phyloP scores from a whole-genome alignment of 2,113 vertebrate genomes.

The Protobothrops flavoviridis region DNA sequence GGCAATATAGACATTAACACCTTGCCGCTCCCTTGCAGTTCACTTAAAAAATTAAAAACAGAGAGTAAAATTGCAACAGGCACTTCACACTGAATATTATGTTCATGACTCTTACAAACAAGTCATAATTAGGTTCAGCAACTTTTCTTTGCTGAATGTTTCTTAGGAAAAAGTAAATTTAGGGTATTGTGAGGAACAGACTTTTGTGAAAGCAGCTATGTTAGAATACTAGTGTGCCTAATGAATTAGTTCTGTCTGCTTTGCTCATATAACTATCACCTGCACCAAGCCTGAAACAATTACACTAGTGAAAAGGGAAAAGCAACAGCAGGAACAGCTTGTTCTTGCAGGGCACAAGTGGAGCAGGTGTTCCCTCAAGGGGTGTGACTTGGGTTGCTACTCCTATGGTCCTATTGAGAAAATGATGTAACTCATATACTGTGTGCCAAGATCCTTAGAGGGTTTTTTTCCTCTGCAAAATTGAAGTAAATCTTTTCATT shows the following conservation, averaged over 20 bases:
- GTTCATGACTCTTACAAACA: not conserved
- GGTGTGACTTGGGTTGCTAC: not conserved
- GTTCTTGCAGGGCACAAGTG: not conserved
- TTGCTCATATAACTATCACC: not conserved
- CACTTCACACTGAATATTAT: not conserved
- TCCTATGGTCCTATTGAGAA: not conserved
- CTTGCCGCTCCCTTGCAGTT: not conserved
- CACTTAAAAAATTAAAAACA: not conserved
- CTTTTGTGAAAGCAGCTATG: not conserved
- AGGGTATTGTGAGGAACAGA: not conserved
- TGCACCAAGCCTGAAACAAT: not conserved
- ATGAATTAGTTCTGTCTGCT: not conserved
- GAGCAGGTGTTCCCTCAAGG: not conserved
- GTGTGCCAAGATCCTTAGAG: not conserved
- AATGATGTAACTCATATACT: not conserved
- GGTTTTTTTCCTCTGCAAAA: not conserved
- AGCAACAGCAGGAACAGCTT: not conserved
- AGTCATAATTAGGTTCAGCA: not conserved
- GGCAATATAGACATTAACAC: not conserved
- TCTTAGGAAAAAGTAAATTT: not conserved
- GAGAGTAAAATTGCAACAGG: not conserved
- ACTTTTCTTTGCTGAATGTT: not conserved
- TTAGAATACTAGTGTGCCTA: not conserved
- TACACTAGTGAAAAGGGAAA: not conserved
- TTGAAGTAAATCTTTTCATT: not conserved